Evolutionary conservation across 2,888 invertebrate species (phyloP).

Genomic region (Athrips mouffetella): DNA sequence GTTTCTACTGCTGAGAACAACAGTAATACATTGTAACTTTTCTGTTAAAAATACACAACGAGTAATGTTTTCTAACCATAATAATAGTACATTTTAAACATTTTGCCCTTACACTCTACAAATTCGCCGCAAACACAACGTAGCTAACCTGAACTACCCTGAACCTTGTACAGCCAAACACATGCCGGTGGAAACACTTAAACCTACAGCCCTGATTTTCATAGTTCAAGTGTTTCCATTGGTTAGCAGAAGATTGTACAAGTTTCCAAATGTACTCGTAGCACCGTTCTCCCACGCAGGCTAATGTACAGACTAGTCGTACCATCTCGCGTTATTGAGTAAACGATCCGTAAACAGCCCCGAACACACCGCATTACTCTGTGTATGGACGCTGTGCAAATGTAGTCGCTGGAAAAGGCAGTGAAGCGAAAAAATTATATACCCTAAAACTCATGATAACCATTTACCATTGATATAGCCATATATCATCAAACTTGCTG

Average conservation of each 20-base stretch:
- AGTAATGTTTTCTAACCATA: not conserved
- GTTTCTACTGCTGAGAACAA: too few species aligned
- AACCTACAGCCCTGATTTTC: too few species aligned
- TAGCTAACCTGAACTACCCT: too few species aligned
- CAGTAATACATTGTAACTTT: too few species aligned
- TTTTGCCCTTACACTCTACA: too few species aligned
- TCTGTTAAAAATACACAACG: not conserved
- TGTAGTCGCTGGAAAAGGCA: constrained; percentile 11
- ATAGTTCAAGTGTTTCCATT: too few species aligned
- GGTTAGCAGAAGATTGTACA: too few species aligned
- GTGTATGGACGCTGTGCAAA: constrained; percentile 24
- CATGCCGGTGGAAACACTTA: too few species aligned
- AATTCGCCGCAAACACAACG: too few species aligned
- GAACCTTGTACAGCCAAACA: too few species aligned
- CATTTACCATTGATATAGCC: not conserved
- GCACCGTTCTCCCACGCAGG: constrained; percentile 13
- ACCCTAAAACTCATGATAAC: not conserved
- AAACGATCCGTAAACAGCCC: constrained; percentile 42
- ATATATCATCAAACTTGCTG: not conserved
- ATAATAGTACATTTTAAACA: too few species aligned
- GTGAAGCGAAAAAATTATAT: not conserved
- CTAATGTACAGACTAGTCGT: constrained; percentile 25
- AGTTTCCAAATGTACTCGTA: constrained; percentile 1
- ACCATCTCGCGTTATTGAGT: constrained; percentile 44
- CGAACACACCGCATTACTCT: constrained; percentile 40